phyloP scores from a whole-genome alignment of 2,888 invertebrate species.

The Entomobrya proxima region DNA sequence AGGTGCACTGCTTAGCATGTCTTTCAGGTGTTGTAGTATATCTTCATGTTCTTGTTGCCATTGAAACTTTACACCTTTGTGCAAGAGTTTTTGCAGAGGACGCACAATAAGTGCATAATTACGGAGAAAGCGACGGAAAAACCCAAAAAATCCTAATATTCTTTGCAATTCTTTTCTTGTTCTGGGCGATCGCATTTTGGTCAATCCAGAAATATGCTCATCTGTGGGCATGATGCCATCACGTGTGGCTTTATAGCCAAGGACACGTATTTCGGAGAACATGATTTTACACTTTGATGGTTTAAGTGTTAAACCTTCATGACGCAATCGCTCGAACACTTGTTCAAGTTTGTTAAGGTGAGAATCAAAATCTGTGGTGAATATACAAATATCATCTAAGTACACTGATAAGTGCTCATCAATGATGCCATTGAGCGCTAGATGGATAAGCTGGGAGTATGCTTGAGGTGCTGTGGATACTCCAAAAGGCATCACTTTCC shows the following conservation, averaged over 20 bases:
- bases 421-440: not conserved
- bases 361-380: too few species aligned
- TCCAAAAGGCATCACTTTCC: constrained; percentile 3
- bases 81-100: constrained; percentile 21
- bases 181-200: not conserved
- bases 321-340: not conserved
- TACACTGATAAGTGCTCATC: constrained; percentile 10
- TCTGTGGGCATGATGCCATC: not conserved
- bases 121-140: constrained; percentile 4
- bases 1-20: not conserved
- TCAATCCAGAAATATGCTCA: not conserved
- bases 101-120: not conserved
- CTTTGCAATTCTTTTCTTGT: constrained; percentile 21
- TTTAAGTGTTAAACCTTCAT: constrained; percentile 2
- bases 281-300: constrained; percentile 10
- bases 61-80: not conserved
- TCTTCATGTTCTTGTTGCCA: constrained; percentile 4
- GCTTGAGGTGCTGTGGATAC: not conserved
- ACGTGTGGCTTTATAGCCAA: not conserved
- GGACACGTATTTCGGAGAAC: not conserved
- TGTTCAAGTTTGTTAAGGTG: not conserved
- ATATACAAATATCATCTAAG: constrained; percentile 15
- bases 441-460: not conserved
- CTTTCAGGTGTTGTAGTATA: constrained; percentile 11
- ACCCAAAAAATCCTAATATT: constrained; percentile 26